Conservation (phyloP, 2,888 invertebrate genomes). For the Melieria crassipennis region DNA sequence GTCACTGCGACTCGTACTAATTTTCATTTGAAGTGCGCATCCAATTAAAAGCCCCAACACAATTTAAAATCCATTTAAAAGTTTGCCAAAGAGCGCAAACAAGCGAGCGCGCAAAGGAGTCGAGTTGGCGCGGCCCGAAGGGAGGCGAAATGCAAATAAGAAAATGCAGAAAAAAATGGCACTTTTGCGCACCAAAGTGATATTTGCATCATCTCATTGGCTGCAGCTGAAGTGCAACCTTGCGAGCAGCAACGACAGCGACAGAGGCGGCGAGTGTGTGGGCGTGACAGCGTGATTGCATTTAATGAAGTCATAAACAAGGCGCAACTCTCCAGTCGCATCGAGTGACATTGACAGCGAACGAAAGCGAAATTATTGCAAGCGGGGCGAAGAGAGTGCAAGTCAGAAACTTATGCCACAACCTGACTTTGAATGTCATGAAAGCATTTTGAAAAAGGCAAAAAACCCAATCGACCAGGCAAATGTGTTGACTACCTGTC, state of each 20-base stretch:
- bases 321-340: background rate
- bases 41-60: conserved; percentile 29
- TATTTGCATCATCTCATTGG: too few relatives aligned
- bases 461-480: background rate
- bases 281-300: background rate
- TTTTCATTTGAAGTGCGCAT: conserved; percentile 29
- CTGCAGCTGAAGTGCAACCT: too few relatives aligned
- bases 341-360: conserved; percentile 12
- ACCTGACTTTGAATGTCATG: background rate
- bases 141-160: background rate
- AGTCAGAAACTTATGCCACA: background rate
- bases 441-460: background rate
- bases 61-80: conserved; percentile 33
- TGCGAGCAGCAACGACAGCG: background rate
- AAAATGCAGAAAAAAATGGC: background rate
- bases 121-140: conserved; percentile 3
- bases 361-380: background rate
- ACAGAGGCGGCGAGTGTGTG: background rate
- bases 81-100: conserved; percentile 12
- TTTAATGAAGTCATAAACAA: too few relatives aligned
- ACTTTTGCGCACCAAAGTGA: background rate
- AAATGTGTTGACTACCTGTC: background rate
- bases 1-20: conserved; percentile 11
- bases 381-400: background rate
- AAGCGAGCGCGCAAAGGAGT: background rate